Conservation (phyloP, 2,888 invertebrate species). For the Thysanoteuthis rhombus region DNA sequence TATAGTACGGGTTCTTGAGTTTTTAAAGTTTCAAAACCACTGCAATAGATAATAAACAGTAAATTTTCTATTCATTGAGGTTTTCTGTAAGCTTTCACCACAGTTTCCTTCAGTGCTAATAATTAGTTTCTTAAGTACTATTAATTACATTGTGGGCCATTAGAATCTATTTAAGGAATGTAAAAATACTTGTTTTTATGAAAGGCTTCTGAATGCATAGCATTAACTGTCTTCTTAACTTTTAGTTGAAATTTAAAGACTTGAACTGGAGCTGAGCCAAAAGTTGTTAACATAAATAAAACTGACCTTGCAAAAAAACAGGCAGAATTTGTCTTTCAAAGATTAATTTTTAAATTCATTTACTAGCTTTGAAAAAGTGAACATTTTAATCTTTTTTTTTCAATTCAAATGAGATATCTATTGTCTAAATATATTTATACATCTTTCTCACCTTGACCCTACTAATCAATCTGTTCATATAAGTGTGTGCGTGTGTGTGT, state of each 20-base stretch:
- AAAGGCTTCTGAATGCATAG: not conserved
- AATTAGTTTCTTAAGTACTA: not conserved
- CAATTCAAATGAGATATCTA: not conserved
- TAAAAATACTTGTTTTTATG: not conserved
- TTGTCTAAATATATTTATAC: too few relatives aligned
- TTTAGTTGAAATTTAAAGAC: not conserved
- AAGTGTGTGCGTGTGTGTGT: not conserved
- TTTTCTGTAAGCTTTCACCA: not conserved
- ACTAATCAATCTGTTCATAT: not conserved
- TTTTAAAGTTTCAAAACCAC: too few relatives aligned
- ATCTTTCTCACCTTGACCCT: not conserved
- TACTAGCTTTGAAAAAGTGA: not conserved
- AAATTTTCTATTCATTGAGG: not conserved
- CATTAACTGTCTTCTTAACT: not conserved
- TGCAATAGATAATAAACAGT: not conserved
- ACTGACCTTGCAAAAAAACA: not conserved
- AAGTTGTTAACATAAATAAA: not conserved
- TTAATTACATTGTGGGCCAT: not conserved
- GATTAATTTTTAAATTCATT: not conserved
- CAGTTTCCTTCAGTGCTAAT: not conserved
- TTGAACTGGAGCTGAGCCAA: not conserved
- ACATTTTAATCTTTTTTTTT: not conserved
- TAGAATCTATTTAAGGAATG: not conserved
- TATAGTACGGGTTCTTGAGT: too few relatives aligned
- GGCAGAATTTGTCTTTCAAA: not conserved